These are phyloP conservation scores for Bombyx huttoni DNA, from an alignment of 2,888 invertebrate species.

Conservation along the genomic window DNA sequence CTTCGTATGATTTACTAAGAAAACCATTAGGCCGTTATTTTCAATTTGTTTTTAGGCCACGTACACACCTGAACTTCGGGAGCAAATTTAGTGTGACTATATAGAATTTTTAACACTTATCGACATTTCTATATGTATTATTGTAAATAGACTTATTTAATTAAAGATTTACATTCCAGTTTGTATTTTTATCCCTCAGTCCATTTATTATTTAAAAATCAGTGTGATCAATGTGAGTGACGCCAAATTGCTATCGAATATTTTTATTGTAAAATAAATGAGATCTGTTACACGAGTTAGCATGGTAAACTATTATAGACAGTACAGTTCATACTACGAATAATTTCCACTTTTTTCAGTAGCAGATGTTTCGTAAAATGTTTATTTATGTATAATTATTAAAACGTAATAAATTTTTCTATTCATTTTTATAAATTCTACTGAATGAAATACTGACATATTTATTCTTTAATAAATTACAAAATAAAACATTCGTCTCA, in stretches of 20 bases:
- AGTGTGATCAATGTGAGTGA: too few relatives aligned
- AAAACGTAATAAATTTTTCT: too few relatives aligned
- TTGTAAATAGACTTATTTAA: constrained; percentile 47
- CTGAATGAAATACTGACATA: neutral
- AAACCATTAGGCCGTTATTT: constrained; percentile 11
- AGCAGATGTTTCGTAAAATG: too few relatives aligned
- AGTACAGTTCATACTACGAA: too few relatives aligned
- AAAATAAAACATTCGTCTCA: constrained; percentile 6
- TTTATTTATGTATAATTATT: too few relatives aligned
- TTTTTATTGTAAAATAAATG: too few relatives aligned
- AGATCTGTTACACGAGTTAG: too few relatives aligned
- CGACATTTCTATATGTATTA: constrained; percentile 26
- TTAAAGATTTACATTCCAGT: constrained; percentile 52
- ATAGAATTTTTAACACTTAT: constrained; percentile 22
- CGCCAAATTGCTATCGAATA: too few relatives aligned
- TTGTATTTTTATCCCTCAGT: constrained; percentile 37
- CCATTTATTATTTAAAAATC: constrained; percentile 21
- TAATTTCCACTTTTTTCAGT: too few relatives aligned
- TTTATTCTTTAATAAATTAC: neutral
- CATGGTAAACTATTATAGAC: too few relatives aligned
- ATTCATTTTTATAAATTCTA: neutral
- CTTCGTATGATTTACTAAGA: constrained; percentile 13
- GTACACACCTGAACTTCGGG: constrained; percentile 30
- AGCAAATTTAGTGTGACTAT: constrained; percentile 43
- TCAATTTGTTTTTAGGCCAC: constrained; percentile 9